Percentiles rank a stretch among this genome's conserved stretches.
These are phyloP conservation scores for Lethenteron reissneri DNA, from an alignment of 2,113 vertebrate genomes.

Conservation along the genomic window DNA sequence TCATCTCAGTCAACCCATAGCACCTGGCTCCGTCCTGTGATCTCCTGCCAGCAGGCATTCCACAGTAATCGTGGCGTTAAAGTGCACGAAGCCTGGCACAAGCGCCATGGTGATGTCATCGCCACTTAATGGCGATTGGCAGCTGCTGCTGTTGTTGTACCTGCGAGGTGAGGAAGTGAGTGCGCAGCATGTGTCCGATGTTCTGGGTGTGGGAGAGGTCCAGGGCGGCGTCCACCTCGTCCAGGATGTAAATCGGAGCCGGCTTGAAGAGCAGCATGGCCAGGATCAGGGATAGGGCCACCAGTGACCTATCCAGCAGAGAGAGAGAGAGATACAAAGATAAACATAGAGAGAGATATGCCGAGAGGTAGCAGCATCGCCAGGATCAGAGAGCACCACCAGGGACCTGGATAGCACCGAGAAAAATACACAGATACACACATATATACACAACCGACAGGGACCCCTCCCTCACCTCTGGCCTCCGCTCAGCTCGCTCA, in stretches of 20 bases:
- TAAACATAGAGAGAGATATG: too few relatives aligned
- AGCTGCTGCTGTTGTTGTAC: conserved; percentile 17
- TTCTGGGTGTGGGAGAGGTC: conserved; percentile 95
- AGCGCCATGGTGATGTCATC: too few relatives aligned
- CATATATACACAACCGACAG: neutral
- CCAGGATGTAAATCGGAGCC: conserved; percentile 89
- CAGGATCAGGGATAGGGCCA: conserved; percentile 77
- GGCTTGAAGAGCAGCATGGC: conserved; percentile 88
- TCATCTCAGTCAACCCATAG: too few relatives aligned
- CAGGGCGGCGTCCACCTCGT: conserved; percentile 86
- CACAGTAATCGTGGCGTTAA: too few relatives aligned
- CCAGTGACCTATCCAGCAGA: conserved; percentile 40
- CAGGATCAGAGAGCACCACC: too few relatives aligned
- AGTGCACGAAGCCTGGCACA: too few relatives aligned
- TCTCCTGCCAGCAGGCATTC: too few relatives aligned
- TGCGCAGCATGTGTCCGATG: conserved; percentile 76
- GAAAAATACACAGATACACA: neutral
- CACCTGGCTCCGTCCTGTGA: too few relatives aligned
- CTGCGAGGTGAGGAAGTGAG: conserved; percentile 73
- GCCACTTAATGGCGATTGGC: too few relatives aligned
- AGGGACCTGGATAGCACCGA: too few relatives aligned
- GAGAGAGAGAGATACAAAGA: neutral
- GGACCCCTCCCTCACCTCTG: conserved; percentile 37
- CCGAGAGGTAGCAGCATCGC: too few relatives aligned
- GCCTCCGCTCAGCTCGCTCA: conserved; percentile 81